A percentile compares a stretch with the other conserved stretches of the same genome.
These are phyloP conservation scores for Flabesymbios commensalis DNA, from an alignment of 2,888 invertebrate genomes.

Conservation along the genomic window DNA sequence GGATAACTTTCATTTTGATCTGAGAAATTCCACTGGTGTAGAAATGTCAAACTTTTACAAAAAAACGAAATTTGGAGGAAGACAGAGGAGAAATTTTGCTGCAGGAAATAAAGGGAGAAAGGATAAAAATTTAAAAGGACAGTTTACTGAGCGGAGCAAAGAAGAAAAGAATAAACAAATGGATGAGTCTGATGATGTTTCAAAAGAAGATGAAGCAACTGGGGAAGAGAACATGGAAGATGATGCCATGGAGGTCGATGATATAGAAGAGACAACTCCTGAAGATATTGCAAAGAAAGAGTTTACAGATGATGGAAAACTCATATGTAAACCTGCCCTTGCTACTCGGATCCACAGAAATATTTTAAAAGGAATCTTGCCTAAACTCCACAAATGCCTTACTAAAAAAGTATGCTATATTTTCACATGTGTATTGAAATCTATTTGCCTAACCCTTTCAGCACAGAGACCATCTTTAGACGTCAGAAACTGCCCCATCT, in stretches of 20 bases:
- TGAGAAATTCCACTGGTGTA: constrained; percentile 60
- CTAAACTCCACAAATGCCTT: constrained; percentile 77
- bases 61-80: no score
- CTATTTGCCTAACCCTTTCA: no score
- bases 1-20: constrained; percentile 90
- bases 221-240: neutral
- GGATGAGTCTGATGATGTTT: neutral
- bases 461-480: no score
- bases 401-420: constrained; percentile 63
- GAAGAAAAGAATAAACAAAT: constrained; percentile 1
- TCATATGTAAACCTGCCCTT: constrained; percentile 46
- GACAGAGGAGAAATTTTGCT: no score
- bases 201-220: constrained; percentile 5
- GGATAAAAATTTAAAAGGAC: no score
- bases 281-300: constrained; percentile 6
- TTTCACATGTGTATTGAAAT: no score
- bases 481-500: no score
- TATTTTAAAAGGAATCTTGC: constrained; percentile 75
- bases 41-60: no score
- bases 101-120: no score
- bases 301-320: neutral
- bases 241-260: neutral
- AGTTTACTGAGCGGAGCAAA: constrained; percentile 54
- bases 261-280: neutral
- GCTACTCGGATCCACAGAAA: constrained; percentile 77